phyloP scores from a whole-genome alignment of 1,140 invertebrate genomes.

The Drosophila kepulauana region DNA sequence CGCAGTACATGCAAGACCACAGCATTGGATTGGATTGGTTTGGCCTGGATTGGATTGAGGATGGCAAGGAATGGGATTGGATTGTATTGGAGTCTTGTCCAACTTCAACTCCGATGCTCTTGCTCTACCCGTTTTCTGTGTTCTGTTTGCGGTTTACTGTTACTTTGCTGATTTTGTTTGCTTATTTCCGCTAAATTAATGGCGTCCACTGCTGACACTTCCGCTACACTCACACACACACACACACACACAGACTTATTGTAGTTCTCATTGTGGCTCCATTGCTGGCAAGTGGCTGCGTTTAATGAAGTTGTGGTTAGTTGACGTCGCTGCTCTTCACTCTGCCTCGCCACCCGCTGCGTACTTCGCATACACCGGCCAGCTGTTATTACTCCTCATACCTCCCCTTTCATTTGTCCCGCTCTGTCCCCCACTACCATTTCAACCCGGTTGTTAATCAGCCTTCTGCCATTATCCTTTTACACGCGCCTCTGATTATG shows the following conservation, averaged over 20 bases:
- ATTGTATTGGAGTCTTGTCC: conserved; percentile 5
- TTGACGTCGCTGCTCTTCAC: conserved; percentile 8
- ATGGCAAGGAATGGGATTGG: neutral
- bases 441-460: conserved; percentile 62
- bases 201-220: conserved; percentile 79
- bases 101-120: conserved; percentile 11
- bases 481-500: conserved; percentile 80
- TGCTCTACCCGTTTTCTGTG: neutral
- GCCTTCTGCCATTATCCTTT: conserved; percentile 72
- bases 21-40: conserved; percentile 1
- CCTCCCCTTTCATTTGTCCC: neutral
- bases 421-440: neutral
- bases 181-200: conserved; percentile 82
- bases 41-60: neutral
- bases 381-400: neutral
- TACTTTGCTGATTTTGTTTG: conserved; percentile 76
- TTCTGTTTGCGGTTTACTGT: conserved; percentile 63
- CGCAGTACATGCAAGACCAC: conserved; percentile 46
- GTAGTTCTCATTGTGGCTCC: neutral
- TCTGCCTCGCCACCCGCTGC: conserved; percentile 6
- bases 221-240: conserved; percentile 52
- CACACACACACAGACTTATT: conserved; percentile 7
- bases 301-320: conserved; percentile 74
- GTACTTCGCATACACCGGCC: neutral
- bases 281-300: conserved; percentile 36